Base-by-base conservation (phyloP, 2,797 vertebrate species). In the Sebastes dallii region DNA sequence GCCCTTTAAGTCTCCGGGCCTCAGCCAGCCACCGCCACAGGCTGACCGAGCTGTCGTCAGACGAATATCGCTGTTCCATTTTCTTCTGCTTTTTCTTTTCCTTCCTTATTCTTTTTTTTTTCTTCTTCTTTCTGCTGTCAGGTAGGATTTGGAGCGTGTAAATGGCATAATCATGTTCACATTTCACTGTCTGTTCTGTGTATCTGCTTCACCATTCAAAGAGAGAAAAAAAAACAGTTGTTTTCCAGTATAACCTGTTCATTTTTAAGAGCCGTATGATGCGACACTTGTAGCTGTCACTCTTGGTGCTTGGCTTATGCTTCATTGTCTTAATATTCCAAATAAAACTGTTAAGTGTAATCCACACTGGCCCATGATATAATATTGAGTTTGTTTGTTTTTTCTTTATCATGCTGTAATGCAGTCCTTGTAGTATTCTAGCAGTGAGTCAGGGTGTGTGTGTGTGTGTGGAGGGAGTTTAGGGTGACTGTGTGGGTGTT, bases 271-370 rank as follows among this genome's bases (percentile, higher is more conserved):
- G 92, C 93, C 91, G 90, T 94, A 95, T 88, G 92, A 94, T 94
- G 92, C 92, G 87, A 94, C 94, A 96, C 94, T 92, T 96, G 94
- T 96, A 95, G 95, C 94, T 95, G 93, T 96, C 95, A 95, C 95
- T 95, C 89, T 95, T 95, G 95, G 95, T 96, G 96, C 96, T 96
- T 96, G 94, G 95, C 95, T 94, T 95, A 93, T 93, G 95, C 95
- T 96, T 96, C 93, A 95, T 95, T 96, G 95, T 96, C 96, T 96
- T 97, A 97, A 96, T 96, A 96, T 95, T 96, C 95, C 93, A 95
- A 95, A 96, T 96, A 96, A 96, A 96, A 95, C 91, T 92, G 92
- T 95, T 95, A 94, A 95, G 93, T 95, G 94, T 96, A 95, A 94
- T 91, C 92, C 88, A 93, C 93, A 90, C 85, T 83, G 86, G 86